phyloP scores from a whole-genome alignment of 2,113 vertebrate species.

The Toxotes chatareus region DNA sequence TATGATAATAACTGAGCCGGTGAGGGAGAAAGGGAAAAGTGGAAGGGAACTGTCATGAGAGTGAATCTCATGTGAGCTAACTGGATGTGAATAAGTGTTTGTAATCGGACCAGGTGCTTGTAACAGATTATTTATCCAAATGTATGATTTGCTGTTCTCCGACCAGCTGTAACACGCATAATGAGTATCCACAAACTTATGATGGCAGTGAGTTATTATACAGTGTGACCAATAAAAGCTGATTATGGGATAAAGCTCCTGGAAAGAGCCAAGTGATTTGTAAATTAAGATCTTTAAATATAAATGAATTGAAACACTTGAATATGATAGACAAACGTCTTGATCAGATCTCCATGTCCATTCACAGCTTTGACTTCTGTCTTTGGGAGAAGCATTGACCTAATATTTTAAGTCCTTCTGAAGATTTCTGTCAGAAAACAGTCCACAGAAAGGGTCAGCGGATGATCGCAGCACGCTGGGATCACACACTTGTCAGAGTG shows the following conservation, averaged over 20 bases:
- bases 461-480: not conserved
- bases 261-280: not conserved
- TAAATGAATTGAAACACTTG: not conserved
- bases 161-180: not conserved
- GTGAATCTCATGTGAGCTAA: not conserved
- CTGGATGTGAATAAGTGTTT: slow-evolving; percentile 4
- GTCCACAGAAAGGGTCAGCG: not conserved
- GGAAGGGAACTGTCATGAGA: slow-evolving; percentile 12
- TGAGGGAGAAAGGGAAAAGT: slow-evolving; percentile 11
- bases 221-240: not conserved
- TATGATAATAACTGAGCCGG: not conserved
- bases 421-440: not conserved
- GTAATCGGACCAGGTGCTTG: not conserved
- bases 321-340: not conserved
- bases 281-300: not conserved
- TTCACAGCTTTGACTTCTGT: not conserved
- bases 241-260: not conserved
- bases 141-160: not conserved
- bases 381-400: not conserved
- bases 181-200: not conserved
- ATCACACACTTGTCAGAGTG: slow-evolving; percentile 43
- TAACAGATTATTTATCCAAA: not conserved
- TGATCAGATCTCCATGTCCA: not conserved
- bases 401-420: not conserved
- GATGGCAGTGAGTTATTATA: not conserved